Evolutionary conservation across 1,140 invertebrate genomes (phyloP).

Genomic region (Plutomurus gul): DNA sequence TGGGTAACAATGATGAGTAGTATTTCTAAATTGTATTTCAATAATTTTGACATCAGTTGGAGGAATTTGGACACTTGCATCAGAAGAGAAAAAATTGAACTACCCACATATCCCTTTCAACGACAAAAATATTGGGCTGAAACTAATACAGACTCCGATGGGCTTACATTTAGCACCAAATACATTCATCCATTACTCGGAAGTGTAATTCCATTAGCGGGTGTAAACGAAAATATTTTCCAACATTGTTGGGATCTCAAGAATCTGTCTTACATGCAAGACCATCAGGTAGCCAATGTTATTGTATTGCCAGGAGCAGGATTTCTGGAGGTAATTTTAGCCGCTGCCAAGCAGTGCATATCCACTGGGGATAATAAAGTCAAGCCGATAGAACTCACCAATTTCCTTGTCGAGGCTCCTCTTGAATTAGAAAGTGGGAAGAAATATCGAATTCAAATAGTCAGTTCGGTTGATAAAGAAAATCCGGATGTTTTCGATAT

Average conservation of each 20-base stretch:
- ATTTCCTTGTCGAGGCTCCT: conserved; percentile 33
- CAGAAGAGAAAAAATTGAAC: neutral
- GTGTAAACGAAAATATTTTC: neutral
- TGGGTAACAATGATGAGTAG: conserved; percentile 8
- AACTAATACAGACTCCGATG: neutral
- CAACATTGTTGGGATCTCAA: neutral
- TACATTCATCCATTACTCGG: conserved; percentile 39
- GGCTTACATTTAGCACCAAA: neutral
- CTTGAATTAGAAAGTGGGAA: neutral
- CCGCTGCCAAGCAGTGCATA: neutral
- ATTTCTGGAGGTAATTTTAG: conserved; percentile 35
- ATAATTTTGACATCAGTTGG: conserved; percentile 33
- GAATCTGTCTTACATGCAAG: conserved; percentile 31
- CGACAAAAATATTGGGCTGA: conserved; percentile 33
- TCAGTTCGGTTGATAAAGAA: neutral
- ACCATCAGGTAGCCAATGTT: conserved; percentile 33
- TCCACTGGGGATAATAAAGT: neutral
- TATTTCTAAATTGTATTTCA: conserved; percentile 30
- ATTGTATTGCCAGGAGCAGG: conserved; percentile 38
- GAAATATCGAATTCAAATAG: neutral
- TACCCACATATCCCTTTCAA: conserved; percentile 39
- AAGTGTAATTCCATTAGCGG: conserved; percentile 16
- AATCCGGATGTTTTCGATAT: neutral
- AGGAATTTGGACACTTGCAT: neutral
- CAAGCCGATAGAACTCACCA: neutral